phyloP scores from a whole-genome alignment of 92 coral and sea anemone species.

The Zoanthus sansibaricus region DNA sequence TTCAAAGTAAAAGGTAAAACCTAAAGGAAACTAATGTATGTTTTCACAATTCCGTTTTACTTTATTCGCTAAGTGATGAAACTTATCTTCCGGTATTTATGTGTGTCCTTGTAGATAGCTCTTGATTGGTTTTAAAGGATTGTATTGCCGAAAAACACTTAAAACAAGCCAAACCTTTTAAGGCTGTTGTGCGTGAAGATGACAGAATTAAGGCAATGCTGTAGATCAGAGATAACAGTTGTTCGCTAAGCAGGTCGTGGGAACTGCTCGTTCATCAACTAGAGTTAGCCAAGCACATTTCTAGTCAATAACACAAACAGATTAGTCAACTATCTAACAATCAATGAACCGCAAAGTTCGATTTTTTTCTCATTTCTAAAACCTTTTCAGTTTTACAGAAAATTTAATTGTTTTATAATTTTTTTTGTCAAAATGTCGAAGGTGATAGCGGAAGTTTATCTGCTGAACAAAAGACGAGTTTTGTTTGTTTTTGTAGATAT shows the following conservation, averaged over 20 bases:
- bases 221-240: slow-evolving; percentile 16
- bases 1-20: background rate
- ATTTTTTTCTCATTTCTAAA: background rate
- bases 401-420: background rate
- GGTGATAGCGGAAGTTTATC: slow-evolving; percentile 32
- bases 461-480: slow-evolving; percentile 27
- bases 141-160: slow-evolving; percentile 31
- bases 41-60: background rate
- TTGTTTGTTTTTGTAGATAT: slow-evolving; percentile 10
- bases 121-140: slow-evolving; percentile 12
- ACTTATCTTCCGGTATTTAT: background rate
- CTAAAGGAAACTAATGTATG: background rate
- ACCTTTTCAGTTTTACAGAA: background rate
- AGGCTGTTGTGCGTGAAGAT: slow-evolving; percentile 3
- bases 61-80: slow-evolving; percentile 18
- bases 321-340: background rate
- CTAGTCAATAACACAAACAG: slow-evolving; percentile 8
- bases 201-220: slow-evolving; percentile 6
- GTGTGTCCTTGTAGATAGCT: slow-evolving; percentile 6
- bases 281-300: background rate
- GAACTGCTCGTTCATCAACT: background rate
- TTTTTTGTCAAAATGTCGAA: background rate
- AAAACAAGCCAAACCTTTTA: slow-evolving; percentile 9
- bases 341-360: background rate
- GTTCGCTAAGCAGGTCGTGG: background rate